Evolutionary conservation across 2,113 vertebrate species (phyloP), one percentile per base, ranked within the genome.

Genomic region (Scopus umbretta): DNA sequence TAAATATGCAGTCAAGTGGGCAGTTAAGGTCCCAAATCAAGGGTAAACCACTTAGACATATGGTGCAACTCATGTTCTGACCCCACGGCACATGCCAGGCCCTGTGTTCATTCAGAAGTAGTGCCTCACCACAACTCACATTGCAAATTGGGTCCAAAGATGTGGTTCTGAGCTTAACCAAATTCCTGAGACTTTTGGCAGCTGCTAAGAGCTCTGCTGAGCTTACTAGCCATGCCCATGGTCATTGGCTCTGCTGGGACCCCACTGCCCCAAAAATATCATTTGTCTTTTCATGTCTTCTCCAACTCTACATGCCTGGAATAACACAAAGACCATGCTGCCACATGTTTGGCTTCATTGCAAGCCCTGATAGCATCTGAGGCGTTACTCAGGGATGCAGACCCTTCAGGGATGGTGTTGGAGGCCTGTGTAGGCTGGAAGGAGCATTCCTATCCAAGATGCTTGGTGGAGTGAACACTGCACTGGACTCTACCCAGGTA

Each of bases 291-390:
- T 19, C 7, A 29, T 23, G 50, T 34, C 29, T 88, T 47, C 25
- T 65, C 26, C 80, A 82, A 27, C 25, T 73, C 38, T 38, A 6
- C 0, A 1, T 15, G 10, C 29, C 36, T 67, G 66, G 27, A 71
- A 22, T 47, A 13, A 49, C 29, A 21, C 1, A 1, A 22, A 26
- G 18, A n/a, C 30, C 8, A 7, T 16, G 10, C 10, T 70, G 9
- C 19, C n/a, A 10, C 3, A 3, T 11, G 6, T 21, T 58, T 78
- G 71, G 15, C 34, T 49, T n/a, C 34, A 1, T n/a, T 55, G 12
- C 42, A 19, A 0, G 0, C 30, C 29, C 55, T 12, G 43, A 10
- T 16, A 3, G 23, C 1, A 6, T 29, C 30, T 13, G 11, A 13
- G 38, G 16, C 1, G 4, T 0, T 25, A 52, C 36, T 23, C 0